Evolutionary conservation across 2,888 invertebrate genomes (phyloP).

Genomic region (Odontocolon sp.): DNA sequence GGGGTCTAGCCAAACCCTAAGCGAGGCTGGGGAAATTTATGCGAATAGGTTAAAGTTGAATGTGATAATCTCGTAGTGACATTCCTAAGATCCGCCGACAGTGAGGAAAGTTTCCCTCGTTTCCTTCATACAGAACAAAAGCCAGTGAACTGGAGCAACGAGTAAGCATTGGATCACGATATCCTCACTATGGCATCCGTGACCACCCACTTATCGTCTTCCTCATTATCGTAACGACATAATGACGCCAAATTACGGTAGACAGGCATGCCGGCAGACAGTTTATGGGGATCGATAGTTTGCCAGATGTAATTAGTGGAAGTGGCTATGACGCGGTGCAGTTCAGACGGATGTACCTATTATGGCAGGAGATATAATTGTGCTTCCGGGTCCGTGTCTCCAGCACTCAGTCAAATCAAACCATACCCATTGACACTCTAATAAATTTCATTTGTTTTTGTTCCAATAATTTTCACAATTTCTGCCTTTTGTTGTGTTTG

Average conservation of each 20-base stretch:
- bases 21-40: too few relatives aligned
- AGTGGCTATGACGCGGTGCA: conserved; percentile 49
- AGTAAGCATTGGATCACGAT: background rate
- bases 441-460: background rate
- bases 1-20: too few relatives aligned
- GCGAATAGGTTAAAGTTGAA: too few relatives aligned
- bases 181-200: background rate
- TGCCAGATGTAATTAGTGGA: conserved; percentile 66
- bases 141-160: background rate
- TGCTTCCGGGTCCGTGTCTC: background rate
- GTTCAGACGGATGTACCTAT: conserved; percentile 10
- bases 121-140: too few relatives aligned
- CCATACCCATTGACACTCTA: background rate
- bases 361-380: background rate
- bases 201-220: conserved; percentile 39
- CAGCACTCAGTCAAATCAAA: background rate
- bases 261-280: conserved; percentile 43
- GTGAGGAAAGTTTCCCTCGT: too few relatives aligned
- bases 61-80: too few relatives aligned
- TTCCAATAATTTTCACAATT: background rate
- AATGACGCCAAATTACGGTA: conserved; percentile 60
- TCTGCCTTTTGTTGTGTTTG: too few relatives aligned
- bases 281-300: conserved; percentile 69
- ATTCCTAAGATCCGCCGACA: too few relatives aligned
- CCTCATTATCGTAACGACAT: conserved; percentile 66